Percentiles rank a stretch among this genome's conserved stretches.
Conservation (phyloP, 2,888 invertebrate genomes). For the Acanthopleura granulata region DNA sequence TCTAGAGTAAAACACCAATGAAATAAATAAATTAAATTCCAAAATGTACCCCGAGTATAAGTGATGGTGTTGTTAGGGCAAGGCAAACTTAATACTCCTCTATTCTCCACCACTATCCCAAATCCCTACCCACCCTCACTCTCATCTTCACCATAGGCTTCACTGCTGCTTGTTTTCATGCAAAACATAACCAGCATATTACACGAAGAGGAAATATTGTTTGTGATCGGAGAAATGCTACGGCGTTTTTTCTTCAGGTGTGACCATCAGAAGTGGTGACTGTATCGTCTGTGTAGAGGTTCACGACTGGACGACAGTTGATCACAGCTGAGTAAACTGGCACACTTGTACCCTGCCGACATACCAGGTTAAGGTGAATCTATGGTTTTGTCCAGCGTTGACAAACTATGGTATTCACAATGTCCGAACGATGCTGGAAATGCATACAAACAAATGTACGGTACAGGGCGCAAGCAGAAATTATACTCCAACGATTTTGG, state of each 20-base stretch:
- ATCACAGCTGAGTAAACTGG: not conserved
- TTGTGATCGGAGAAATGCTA: no score
- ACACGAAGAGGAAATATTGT: no score
- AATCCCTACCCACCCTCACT: no score
- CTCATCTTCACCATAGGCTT: no score
- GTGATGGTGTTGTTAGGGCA: no score
- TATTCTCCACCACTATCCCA: no score
- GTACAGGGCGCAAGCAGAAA: slow-evolving; percentile 6
- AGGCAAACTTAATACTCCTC: no score
- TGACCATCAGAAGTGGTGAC: slow-evolving; percentile 1
- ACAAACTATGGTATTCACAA: slow-evolving; percentile 15
- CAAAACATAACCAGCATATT: no score
- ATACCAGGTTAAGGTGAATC: not conserved
- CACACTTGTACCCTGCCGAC: not conserved
- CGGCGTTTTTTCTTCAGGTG: not conserved
- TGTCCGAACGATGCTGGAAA: not conserved
- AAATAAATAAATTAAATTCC: no score
- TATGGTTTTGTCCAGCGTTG: slow-evolving; percentile 7
- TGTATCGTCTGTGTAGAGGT: slow-evolving; percentile 1
- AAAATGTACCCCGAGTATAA: no score
- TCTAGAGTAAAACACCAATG: no score
- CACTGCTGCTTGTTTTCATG: no score
- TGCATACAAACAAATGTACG: slow-evolving; percentile 12
- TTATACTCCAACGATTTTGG: not conserved
- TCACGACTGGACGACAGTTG: not conserved